Evolutionary conservation across 2,797 vertebrate genomes (phyloP), one percentile per base, ranked within the genome.

Genomic region (Morelia viridis): DNA sequence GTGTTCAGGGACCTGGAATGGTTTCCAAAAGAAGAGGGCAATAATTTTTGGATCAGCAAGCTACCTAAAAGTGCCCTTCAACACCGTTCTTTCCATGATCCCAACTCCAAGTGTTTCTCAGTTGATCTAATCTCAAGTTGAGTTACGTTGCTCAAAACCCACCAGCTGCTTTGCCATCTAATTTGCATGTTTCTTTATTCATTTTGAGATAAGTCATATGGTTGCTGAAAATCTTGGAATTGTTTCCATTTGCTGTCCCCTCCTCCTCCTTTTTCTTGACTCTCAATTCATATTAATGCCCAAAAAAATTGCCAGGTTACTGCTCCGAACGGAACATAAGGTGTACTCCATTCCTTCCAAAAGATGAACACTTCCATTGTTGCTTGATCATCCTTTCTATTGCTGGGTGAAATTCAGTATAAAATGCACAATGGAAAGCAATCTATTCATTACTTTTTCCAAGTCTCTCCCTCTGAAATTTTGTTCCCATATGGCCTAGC

Each of bases 131-230:
- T 96, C 96, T 96, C 92, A 94, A 62, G 87, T 87, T 71, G 95
- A 94, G 96, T 95, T 41, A 26, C 97, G 97, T 97, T 96, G 96
- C 96, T 96, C 91, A 88, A 95, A 97, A 96, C 93, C 97, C 97
- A 96, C 94, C 96, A 96, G 93, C 28, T 91, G 93, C 85, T 96
- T 96, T 96, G 13, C 1, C 93, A 94, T 96, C 94, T 96, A 31
- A 56, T 97, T 97, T 97, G 91, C 95, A 96, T 24, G 28, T 60
- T 97, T 95, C 94, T 95, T 92, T 41, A 96, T 97, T 97, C 95
- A 96, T 96, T 97, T 96, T 95, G 95, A 97, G 95, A 97, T 96
- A 95, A 96, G 94, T 96, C 95, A 97, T 94, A n/a, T 97, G 95
- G 93, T 92, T 96, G 96, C 96, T 95, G 96, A 97, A 88, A 88